Conservation (phyloP, 2,888 invertebrate species). For the Auanema freiburgensis region DNA sequence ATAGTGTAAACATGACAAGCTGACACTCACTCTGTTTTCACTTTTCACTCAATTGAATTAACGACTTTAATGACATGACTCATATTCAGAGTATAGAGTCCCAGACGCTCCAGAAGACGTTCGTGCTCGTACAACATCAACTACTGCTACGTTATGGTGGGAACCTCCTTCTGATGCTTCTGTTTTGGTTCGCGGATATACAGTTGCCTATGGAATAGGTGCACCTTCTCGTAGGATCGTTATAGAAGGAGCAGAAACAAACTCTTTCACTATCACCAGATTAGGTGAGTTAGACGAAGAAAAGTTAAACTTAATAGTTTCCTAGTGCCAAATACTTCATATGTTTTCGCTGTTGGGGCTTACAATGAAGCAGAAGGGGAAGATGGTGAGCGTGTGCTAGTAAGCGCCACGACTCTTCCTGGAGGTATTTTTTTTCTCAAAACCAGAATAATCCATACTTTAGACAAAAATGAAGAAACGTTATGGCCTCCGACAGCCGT, state of each 20-base stretch:
- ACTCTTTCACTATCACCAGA: conserved; percentile 53
- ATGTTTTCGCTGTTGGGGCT: conserved; percentile 60
- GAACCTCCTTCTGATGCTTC: conserved; percentile 53
- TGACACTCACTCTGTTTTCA: too few species aligned
- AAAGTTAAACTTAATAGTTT: background rate
- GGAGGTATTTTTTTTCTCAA: background rate
- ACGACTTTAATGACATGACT: too few species aligned
- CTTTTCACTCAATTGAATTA: too few species aligned
- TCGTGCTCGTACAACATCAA: conserved; percentile 44
- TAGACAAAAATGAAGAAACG: conserved; percentile 13
- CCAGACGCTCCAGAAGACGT: conserved; percentile 61
- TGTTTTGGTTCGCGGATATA: conserved; percentile 60
- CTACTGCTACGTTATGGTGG: conserved; percentile 61
- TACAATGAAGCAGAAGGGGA: conserved; percentile 63
- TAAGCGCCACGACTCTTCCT: conserved; percentile 41
- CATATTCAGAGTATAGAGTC: conserved; percentile 49
- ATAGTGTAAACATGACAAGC: too few species aligned
- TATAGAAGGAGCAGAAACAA: conserved; percentile 57
- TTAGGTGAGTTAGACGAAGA: conserved; percentile 38
- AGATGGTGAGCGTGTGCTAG: conserved; percentile 54
- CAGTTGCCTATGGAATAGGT: conserved; percentile 60
- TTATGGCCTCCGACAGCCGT: conserved; percentile 53
- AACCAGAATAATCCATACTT: too few species aligned
- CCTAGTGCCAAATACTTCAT: conserved; percentile 52
- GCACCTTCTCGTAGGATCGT: conserved; percentile 53